Base-by-base conservation (phyloP, 2,113 vertebrate genomes). In the Pampusana beccarii region DNA sequence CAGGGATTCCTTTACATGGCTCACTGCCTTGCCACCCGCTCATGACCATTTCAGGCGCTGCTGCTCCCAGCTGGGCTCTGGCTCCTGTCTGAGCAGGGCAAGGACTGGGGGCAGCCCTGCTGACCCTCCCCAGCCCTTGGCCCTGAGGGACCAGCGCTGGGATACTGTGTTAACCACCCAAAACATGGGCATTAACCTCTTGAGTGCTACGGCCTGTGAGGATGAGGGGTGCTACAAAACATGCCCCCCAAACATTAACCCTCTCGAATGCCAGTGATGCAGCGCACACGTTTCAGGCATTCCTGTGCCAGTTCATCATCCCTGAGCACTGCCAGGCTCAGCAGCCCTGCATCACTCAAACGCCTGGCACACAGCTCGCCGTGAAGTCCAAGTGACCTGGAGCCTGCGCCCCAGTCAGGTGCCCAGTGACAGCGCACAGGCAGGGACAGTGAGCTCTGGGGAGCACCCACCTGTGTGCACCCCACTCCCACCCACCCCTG, bases 41-140 rank as follows among this genome's bases (percentile, higher is more conserved):
- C 71, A 93, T 96, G 88, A 96, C 95, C 95, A 95, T 96, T 96
- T 96, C 94, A 90, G 96, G 95, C 66, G 0, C 95, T 95, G 81
- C 82, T 93, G 80, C 66, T 92, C 34, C 53, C 56, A 74, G 86
- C 24, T 5, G 4, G 64, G 62, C 67, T 95, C 88, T 90, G 75
- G 20, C 23, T 94, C 46, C 23, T 88, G 42, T 72, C 81, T 48
- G 42, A 90, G 57, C 51, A 3, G 19, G 42, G 20, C 84, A 90
- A 48, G 17, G 56, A 58, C 10, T 8, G 17, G 42, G 79, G 15
- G n/a, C 20, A 38, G 72, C 33, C 14, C 19, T 20, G 26, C 26
- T 20, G 73, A 54, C 40, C 21, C 7, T 11, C 34, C 42, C 40
- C 50, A 80, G 71, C 16, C 28, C 13, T 18, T n/a, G 2, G 26